These are phyloP conservation scores for Blera fallax DNA, from an alignment of 2,888 invertebrate species.

Conservation along the genomic window DNA sequence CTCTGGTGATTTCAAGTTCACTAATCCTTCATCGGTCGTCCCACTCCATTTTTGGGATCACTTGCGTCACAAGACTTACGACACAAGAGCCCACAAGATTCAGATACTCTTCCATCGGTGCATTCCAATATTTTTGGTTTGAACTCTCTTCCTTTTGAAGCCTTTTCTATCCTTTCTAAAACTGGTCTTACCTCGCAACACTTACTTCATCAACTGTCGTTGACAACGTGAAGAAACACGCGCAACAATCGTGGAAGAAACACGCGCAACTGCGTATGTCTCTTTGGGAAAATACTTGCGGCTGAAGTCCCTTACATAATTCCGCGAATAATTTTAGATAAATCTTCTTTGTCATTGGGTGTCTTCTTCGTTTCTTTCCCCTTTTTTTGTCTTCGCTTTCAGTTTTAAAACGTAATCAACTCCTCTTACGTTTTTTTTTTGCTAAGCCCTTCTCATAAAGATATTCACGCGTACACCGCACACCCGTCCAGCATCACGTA, in stretches of 20 bases:
- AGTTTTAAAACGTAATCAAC: neutral
- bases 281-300: neutral
- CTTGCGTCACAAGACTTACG: too few species aligned
- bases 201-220: neutral
- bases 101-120: too few species aligned
- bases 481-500: neutral
- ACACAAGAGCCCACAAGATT: too few species aligned
- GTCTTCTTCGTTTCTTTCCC: neutral
- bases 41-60: too few species aligned
- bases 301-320: slow-evolving; percentile 24
- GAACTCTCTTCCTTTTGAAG: too few species aligned
- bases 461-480: neutral
- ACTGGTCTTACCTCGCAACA: too few species aligned
- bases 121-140: too few species aligned
- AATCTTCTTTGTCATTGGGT: neutral
- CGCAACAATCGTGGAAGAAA: neutral
- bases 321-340: slow-evolving; percentile 5
- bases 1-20: too few species aligned
- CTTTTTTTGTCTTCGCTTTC: neutral
- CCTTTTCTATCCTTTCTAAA: too few species aligned
- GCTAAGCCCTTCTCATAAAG: neutral
- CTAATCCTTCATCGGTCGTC: too few species aligned
- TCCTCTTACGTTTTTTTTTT: neutral
- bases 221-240: neutral
- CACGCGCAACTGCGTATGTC: neutral